Conservation (phyloP, 2,113 vertebrate species). For the Gobiocypris rarus region DNA sequence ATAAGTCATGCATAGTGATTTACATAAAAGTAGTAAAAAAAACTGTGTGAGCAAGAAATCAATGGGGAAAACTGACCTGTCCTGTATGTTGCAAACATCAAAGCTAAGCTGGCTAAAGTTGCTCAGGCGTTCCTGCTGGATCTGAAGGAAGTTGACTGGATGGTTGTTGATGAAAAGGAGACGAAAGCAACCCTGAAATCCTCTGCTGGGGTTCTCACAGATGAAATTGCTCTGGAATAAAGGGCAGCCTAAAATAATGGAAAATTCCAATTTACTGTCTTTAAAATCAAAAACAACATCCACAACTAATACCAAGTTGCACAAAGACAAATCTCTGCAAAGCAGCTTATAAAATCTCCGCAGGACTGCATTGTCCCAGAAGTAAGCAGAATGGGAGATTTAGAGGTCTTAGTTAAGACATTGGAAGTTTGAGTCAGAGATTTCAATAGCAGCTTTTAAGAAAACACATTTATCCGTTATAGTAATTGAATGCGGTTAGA, state of each 20-base stretch:
- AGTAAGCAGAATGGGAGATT: conserved; percentile 37
- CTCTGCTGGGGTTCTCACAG: conserved; percentile 80
- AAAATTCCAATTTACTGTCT: conserved; percentile 30
- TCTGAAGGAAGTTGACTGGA: conserved; percentile 83
- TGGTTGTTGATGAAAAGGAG: conserved; percentile 90
- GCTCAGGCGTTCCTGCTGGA: conserved; percentile 83
- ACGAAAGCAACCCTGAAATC: conserved; percentile 89
- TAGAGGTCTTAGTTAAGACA: conserved; percentile 34
- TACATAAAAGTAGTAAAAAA: neutral
- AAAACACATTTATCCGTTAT: conserved; percentile 37
- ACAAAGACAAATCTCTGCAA: conserved; percentile 41
- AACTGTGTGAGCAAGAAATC: neutral
- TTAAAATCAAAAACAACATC: conserved; percentile 17
- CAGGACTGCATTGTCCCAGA: conserved; percentile 34
- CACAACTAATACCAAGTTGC: neutral
- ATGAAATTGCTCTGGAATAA: conserved; percentile 73
- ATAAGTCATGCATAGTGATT: neutral
- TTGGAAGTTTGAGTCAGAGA: conserved; percentile 27
- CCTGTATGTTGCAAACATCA: conserved; percentile 87
- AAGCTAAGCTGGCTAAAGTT: conserved; percentile 85
- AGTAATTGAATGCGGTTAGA: conserved; percentile 30
- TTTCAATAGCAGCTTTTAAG: conserved; percentile 37
- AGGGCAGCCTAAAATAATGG: conserved; percentile 81
- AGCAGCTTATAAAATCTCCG: conserved; percentile 45
- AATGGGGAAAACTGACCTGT: conserved; percentile 78